phyloP scores from a whole-genome alignment of 23 tunicate genomes.

The Trididemnum nubilum region DNA sequence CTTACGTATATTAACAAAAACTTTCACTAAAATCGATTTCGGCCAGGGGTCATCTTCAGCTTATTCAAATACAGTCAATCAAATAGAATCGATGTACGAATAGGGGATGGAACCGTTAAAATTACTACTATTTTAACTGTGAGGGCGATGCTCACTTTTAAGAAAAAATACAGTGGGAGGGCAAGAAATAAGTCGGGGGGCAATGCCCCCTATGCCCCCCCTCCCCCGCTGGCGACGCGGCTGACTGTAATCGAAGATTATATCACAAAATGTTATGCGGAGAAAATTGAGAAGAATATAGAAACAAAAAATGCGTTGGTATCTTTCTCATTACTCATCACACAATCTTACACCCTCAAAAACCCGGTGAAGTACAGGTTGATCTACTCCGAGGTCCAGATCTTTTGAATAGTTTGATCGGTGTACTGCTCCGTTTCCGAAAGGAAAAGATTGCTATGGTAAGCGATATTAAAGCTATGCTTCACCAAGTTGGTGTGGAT shows the following conservation, averaged over 20 bases:
- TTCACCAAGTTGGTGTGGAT: conserved; percentile 1
- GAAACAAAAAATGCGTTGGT: neutral
- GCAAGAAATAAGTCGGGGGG: no score
- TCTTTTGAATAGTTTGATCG: neutral
- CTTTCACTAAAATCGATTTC: no score
- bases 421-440: neutral
- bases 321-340: conserved; percentile 3
- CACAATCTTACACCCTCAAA: neutral
- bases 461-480: neutral
- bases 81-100: no score
- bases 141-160: no score
- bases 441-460: neutral
- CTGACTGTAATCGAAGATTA: neutral
- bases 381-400: neutral
- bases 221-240: no score
- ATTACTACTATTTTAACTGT: no score
- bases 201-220: no score
- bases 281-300: neutral
- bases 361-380: neutral
- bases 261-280: neutral
- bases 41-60: no score
- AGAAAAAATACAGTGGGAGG: no score
- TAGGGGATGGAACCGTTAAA: no score
- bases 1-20: no score
- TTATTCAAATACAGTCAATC: no score